phyloP scores from a whole-genome alignment of 2,888 invertebrate species.

The Athalia cordata region DNA sequence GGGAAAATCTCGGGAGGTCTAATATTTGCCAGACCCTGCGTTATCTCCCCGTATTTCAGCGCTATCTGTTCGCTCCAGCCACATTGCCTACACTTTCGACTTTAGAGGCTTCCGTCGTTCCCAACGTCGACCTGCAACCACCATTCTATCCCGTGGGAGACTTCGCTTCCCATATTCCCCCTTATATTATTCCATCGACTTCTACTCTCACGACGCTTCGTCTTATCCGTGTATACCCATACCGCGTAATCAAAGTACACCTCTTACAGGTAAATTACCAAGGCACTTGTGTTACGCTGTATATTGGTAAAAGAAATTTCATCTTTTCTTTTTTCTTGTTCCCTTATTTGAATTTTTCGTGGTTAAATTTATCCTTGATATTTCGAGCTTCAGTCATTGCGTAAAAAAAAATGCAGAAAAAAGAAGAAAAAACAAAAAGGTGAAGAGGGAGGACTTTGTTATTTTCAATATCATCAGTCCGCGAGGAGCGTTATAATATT shows the following conservation, averaged over 20 bases:
- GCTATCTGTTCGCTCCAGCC: constrained; percentile 56
- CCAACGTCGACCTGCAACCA: background rate
- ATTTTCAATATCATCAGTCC: background rate
- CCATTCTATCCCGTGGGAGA: background rate
- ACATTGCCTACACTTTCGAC: constrained; percentile 46
- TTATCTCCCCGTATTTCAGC: constrained; percentile 59
- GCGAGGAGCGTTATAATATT: too few species aligned
- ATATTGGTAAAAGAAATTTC: too few species aligned
- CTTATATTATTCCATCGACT: constrained; percentile 18
- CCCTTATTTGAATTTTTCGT: too few species aligned
- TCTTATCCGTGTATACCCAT: background rate
- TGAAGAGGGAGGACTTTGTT: background rate
- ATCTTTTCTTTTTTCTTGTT: too few species aligned
- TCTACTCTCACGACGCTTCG: background rate
- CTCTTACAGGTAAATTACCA: constrained; percentile 24
- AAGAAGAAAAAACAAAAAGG: too few species aligned
- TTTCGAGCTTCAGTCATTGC: too few species aligned
- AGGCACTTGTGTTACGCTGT: background rate
- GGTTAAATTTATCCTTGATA: too few species aligned
- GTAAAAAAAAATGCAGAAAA: too few species aligned
- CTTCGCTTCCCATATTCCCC: background rate
- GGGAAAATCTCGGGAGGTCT: constrained; percentile 46
- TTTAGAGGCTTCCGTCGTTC: constrained; percentile 9
- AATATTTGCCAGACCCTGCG: constrained; percentile 57
- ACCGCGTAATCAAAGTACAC: background rate